phyloP scores from a whole-genome alignment of 1,140 invertebrate genomes.

The Macrocentrus cingulum region DNA sequence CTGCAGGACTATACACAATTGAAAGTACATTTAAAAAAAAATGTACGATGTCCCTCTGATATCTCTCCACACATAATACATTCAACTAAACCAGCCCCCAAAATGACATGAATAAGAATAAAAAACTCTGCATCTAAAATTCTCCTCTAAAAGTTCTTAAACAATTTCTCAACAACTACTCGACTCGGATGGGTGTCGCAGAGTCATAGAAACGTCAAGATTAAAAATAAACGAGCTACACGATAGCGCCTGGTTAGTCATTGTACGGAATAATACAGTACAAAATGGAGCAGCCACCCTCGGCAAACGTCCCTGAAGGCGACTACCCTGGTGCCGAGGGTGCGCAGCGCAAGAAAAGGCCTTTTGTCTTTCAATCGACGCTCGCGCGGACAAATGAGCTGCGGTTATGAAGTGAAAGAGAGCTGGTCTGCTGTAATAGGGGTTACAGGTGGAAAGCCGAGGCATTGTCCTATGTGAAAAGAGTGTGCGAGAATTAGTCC shows the following conservation, averaged over 20 bases:
- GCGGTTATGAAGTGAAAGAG: not conserved
- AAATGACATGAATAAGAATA: no score
- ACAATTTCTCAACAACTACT: no score
- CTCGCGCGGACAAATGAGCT: slow-evolving; percentile 23
- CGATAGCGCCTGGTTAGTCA: slow-evolving; percentile 14
- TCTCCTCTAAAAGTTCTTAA: no score
- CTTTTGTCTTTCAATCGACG: slow-evolving; percentile 46
- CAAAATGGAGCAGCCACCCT: slow-evolving; percentile 31
- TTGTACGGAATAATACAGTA: slow-evolving; percentile 13
- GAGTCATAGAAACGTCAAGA: no score
- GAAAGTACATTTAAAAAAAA: no score
- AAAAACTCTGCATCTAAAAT: no score
- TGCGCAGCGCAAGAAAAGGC: slow-evolving; percentile 18
- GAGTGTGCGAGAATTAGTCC: slow-evolving; percentile 28
- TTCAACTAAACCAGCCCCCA: no score
- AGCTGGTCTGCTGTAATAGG: not conserved
- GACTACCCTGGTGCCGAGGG: not conserved
- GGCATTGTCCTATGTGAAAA: slow-evolving; percentile 1
- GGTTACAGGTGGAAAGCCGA: slow-evolving; percentile 29
- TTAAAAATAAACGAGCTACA: no score
- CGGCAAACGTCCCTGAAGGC: slow-evolving; percentile 13
- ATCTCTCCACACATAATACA: no score
- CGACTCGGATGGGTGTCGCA: no score
- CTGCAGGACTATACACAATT: no score
- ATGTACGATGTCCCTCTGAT: no score